Conservation (phyloP, 2,888 invertebrate genomes). For the Heteromurus nitidus region DNA sequence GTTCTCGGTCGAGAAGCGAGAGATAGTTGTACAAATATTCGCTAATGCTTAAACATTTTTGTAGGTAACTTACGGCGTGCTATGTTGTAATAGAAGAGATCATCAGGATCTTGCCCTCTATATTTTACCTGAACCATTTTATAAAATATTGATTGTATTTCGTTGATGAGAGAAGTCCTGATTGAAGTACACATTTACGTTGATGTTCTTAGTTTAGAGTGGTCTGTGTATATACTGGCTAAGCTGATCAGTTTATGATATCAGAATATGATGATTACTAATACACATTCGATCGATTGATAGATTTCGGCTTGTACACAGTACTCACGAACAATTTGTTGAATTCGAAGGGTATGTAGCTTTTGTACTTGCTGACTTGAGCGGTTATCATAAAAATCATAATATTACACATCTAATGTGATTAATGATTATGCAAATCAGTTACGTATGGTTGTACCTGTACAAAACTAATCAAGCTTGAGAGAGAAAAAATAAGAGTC, state of each 20-base stretch:
- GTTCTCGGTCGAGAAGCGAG: conserved; percentile 38
- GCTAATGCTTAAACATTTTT: neutral
- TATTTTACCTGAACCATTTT: neutral
- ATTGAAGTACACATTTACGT: neutral
- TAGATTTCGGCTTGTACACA: too few species aligned
- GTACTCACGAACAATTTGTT: neutral
- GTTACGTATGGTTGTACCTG: neutral
- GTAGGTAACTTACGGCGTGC: neutral
- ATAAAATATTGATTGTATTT: neutral
- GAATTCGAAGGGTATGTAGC: neutral
- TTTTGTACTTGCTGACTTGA: neutral
- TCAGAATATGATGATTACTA: neutral
- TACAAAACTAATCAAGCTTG: conserved; percentile 25
- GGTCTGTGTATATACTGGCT: neutral
- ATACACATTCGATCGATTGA: neutral
- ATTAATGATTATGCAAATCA: conserved; percentile 28
- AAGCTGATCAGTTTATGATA: neutral
- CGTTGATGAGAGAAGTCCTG: neutral
- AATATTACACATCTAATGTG: neutral
- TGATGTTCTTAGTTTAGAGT: neutral
- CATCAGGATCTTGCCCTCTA: conserved; percentile 42
- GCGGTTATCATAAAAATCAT: neutral
- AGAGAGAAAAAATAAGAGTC: conserved; percentile 1
- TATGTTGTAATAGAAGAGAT: neutral
- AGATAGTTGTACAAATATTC: neutral